Evolutionary conservation across 2,797 vertebrate species (phyloP).

Genomic region (Tympanoctomys barrerae): DNA sequence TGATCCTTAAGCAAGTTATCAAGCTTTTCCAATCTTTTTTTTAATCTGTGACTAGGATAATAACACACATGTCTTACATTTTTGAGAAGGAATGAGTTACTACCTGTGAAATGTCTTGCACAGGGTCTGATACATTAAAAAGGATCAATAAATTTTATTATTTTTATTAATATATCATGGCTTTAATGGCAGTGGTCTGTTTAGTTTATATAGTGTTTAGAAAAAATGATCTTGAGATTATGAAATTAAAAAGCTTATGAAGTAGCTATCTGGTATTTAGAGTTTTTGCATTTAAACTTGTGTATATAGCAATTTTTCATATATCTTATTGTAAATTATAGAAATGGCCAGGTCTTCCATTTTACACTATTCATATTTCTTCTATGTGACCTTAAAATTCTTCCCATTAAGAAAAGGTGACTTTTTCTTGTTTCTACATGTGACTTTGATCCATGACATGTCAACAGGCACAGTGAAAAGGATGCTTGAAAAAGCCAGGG

Average conservation of each 20-base stretch:
- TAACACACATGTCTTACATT: neutral
- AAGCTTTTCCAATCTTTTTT: conserved; percentile 3
- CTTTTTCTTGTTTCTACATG: neutral
- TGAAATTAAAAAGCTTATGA: neutral
- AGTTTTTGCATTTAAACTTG: neutral
- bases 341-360: neutral
- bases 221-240: neutral
- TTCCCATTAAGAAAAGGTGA: neutral
- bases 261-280: neutral
- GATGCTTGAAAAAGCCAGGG: neutral
- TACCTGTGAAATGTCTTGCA: neutral
- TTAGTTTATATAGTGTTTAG: neutral
- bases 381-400: neutral
- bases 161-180: neutral
- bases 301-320: neutral
- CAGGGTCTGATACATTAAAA: neutral
- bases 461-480: neutral
- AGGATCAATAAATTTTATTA: neutral
- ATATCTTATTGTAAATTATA: neutral
- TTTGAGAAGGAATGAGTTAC: neutral
- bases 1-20: neutral
- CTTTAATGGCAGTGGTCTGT: conserved; percentile 36
- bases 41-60: neutral
- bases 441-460: neutral
- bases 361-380: neutral